phyloP scores from a whole-genome alignment of 2,797 vertebrate genomes.

The Onychomys torridus region DNA sequence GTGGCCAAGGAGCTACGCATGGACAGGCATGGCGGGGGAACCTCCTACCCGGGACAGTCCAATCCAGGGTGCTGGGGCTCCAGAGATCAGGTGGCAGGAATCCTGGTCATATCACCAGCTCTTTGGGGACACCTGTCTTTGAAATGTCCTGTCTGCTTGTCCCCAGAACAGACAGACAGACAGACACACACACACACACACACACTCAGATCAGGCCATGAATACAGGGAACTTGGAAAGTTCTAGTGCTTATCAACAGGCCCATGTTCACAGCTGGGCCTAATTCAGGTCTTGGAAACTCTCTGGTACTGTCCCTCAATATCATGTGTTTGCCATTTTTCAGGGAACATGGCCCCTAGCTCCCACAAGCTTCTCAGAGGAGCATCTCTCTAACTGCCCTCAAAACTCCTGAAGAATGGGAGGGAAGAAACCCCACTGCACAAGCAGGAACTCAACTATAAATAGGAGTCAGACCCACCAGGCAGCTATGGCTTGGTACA shows the following conservation, averaged over 20 bases:
- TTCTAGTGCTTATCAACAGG: background rate
- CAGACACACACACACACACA: too few species aligned
- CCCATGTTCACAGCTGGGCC: rapidly evolving
- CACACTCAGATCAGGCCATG: rapidly evolving
- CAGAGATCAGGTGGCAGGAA: background rate
- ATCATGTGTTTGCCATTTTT: rapidly evolving
- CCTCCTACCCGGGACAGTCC: rapidly evolving
- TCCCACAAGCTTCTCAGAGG: background rate
- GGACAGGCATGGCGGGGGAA: background rate
- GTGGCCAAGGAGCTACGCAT: background rate
- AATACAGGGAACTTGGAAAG: background rate
- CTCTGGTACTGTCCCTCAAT: background rate
- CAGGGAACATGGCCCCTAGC: background rate
- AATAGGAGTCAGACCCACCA: background rate
- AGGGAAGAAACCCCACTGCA: too few species aligned
- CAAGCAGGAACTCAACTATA: background rate
- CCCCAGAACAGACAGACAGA: background rate
- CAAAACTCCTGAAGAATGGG: background rate
- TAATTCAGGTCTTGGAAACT: background rate
- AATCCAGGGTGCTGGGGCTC: background rate
- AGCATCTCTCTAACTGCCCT: background rate
- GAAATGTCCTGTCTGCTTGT: background rate
- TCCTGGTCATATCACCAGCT: background rate
- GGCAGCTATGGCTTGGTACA: rapidly evolving
- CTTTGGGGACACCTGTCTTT: background rate